These are phyloP conservation scores for Liposcelis brunnea DNA, from an alignment of 2,888 invertebrate species.

Conservation along the genomic window DNA sequence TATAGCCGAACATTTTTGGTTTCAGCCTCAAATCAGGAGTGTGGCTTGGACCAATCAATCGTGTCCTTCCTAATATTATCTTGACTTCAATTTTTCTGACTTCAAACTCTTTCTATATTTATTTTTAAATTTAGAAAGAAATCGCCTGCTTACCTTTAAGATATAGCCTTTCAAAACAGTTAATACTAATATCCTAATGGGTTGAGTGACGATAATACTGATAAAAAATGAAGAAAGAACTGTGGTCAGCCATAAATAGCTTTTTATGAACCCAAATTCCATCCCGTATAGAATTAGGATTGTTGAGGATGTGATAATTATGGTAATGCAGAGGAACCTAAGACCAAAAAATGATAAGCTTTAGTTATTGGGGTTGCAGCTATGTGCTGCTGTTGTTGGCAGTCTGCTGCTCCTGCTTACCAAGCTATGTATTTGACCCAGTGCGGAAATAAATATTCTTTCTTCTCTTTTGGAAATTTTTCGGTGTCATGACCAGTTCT, in stretches of 20 bases:
- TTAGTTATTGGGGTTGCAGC: too few relatives aligned
- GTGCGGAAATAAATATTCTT: too few relatives aligned
- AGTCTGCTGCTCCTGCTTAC: too few relatives aligned
- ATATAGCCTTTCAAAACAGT: not conserved
- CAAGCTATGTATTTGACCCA: too few relatives aligned
- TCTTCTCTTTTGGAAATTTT: too few relatives aligned
- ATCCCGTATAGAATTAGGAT: not conserved
- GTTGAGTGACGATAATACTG: not conserved
- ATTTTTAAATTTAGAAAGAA: not conserved
- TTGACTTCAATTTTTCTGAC: not conserved
- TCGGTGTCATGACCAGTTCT: too few relatives aligned
- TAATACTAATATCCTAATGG: not conserved
- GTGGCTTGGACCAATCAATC: not conserved
- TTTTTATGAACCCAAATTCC: not conserved
- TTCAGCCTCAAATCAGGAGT: too few relatives aligned
- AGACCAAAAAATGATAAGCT: not conserved
- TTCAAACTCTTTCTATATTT: not conserved
- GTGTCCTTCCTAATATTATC: not conserved
- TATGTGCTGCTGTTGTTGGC: too few relatives aligned
- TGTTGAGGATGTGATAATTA: not conserved
- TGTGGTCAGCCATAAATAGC: conserved; percentile 1
- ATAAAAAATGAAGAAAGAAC: not conserved
- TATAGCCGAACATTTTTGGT: too few relatives aligned
- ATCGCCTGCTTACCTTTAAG: not conserved
- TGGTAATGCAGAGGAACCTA: not conserved